Percentiles rank a stretch among this genome's conserved stretches.
Evolutionary conservation across 2,888 invertebrate species (phyloP).

Genomic region (Drosophila hawaiiensis): DNA sequence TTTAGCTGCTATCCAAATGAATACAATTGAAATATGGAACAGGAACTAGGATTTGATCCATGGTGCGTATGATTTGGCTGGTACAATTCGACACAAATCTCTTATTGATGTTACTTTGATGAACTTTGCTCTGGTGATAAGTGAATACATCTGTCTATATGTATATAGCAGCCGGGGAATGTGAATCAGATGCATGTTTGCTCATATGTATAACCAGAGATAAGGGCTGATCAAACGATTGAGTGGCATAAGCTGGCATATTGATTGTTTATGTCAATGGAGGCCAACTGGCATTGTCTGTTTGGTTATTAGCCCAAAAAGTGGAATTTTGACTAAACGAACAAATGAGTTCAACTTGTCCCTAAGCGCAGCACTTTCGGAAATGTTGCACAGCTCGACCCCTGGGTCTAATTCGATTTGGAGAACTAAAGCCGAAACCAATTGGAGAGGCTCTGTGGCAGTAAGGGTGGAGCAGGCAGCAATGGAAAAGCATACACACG

Average conservation of each 20-base stretch:
- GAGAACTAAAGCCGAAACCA: conserved; percentile 61
- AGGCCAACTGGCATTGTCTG: not conserved
- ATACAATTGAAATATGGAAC: not conserved
- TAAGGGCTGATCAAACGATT: conserved; percentile 3
- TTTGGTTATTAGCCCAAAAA: conserved; percentile 4
- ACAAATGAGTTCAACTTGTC: conserved; percentile 59
- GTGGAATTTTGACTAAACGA: conserved; percentile 24
- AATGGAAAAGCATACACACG: conserved; percentile 36
- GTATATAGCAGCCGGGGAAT: not conserved
- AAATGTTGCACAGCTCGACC: conserved; percentile 74
- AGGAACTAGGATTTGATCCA: not conserved
- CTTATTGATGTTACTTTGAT: not conserved
- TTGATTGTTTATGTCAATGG: not conserved
- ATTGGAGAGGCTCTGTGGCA: not conserved
- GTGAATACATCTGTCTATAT: not conserved
- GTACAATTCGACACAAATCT: not conserved
- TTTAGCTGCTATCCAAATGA: not conserved
- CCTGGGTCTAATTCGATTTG: conserved; percentile 75
- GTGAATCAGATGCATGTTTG: not conserved
- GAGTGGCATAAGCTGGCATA: conserved; percentile 5
- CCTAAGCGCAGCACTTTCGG: conserved; percentile 46
- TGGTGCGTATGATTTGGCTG: not conserved
- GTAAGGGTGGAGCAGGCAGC: not conserved
- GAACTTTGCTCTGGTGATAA: not conserved
- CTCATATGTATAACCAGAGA: not conserved